Evolutionary conservation across 2,888 invertebrate genomes (phyloP).

Genomic region (Ischnus inquisitorius): DNA sequence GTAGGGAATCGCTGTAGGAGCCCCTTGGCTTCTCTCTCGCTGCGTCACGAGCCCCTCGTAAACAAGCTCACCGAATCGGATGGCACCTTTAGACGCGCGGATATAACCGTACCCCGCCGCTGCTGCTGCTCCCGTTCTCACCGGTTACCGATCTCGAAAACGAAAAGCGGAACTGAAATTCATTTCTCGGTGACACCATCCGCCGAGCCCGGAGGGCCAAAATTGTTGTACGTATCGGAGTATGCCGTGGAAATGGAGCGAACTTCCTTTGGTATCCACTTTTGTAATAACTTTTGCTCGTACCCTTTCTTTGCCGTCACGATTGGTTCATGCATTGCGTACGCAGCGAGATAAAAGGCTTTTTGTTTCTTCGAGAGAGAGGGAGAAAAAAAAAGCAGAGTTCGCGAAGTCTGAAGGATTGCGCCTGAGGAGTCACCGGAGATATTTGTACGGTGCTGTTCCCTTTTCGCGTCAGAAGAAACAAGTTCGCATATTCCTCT

Average conservation of each 20-base stretch:
- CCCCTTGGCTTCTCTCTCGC: slow-evolving; percentile 67
- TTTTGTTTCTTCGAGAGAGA: not conserved
- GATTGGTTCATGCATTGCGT: slow-evolving; percentile 1
- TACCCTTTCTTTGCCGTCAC: not conserved
- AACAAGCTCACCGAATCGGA: slow-evolving; percentile 72
- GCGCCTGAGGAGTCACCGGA: slow-evolving; percentile 4
- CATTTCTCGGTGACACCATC: not conserved
- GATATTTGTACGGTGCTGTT: not conserved
- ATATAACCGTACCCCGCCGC: not conserved
- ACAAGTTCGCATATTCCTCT: slow-evolving; percentile 40
- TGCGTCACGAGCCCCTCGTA: slow-evolving; percentile 78
- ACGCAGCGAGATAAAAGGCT: slow-evolving; percentile 2
- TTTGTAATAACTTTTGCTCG: slow-evolving; percentile 8
- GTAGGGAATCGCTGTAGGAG: not conserved
- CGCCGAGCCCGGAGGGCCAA: not conserved
- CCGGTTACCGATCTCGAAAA: slow-evolving; percentile 7
- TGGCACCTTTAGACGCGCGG: slow-evolving; percentile 21
- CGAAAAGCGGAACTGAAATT: slow-evolving; percentile 7
- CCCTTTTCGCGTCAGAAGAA: slow-evolving; percentile 40
- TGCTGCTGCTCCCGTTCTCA: slow-evolving; percentile 12
- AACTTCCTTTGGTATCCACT: not conserved
- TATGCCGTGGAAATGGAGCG: not conserved
- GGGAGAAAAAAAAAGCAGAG: not conserved
- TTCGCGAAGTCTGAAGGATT: slow-evolving; percentile 21
- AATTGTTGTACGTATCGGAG: not conserved